These are phyloP conservation scores for Sebastes baramenuke DNA, from an alignment of 2,797 vertebrate species.

Conservation along the genomic window DNA sequence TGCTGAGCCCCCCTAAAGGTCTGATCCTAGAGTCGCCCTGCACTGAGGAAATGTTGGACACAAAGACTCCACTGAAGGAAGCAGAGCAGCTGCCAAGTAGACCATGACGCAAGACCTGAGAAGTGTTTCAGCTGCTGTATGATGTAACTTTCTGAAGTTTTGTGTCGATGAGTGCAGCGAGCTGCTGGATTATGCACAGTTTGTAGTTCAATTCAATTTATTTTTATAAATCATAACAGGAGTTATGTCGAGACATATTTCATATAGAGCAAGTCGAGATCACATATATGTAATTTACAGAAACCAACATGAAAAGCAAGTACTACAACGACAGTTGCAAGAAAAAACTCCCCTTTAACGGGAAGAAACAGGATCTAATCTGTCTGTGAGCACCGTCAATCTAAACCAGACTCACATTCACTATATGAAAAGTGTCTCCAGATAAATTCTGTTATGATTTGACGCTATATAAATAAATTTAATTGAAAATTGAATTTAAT, in stretches of 20 bases:
- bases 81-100: slow-evolving; percentile 12
- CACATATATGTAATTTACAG: no score
- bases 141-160: slow-evolving; percentile 59
- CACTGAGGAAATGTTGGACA: neutral
- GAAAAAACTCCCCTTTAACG: no score
- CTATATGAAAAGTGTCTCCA: no score
- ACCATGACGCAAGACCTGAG: slow-evolving; percentile 62
- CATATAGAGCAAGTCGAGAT: no score
- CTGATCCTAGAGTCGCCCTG: neutral
- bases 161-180: neutral
- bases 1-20: no score
- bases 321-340: fast-evolving
- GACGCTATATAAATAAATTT: no score
- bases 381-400: neutral
- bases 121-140: slow-evolving; percentile 44
- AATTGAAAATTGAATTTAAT: no score
- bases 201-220: neutral
- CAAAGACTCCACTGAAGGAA: slow-evolving; percentile 24
- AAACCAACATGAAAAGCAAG: no score
- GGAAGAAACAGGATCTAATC: no score
- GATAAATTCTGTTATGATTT: no score
- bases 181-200: neutral
- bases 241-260: no score
- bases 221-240: no score
- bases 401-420: neutral